Base-by-base conservation (phyloP, 1,140 invertebrate species). In the Oedothorax gibbosus region DNA sequence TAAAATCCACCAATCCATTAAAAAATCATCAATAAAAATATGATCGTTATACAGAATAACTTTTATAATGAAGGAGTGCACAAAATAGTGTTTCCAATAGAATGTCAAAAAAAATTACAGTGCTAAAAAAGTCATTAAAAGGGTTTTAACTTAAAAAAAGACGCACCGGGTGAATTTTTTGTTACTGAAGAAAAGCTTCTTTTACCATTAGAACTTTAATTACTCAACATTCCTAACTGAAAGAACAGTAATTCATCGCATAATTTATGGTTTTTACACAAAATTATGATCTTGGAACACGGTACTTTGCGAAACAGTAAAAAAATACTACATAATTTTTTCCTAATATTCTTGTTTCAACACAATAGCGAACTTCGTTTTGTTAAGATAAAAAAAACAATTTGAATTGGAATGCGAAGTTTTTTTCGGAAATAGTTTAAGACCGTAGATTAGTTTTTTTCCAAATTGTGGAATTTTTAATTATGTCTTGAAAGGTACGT, bases 171-270 rank as follows among this genome's bases (percentile, higher is more conserved):
- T 51, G 68, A 54, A 60, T 12, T 66, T 65, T 81, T 71, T 71
- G 57, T 71, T 71, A 54, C 15, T 77, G 21, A 21, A 56, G 18
- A 54, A 18, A 53, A 66, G 68, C 62, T 69, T 81, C 78, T 49
- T 62, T 71, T 68, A n/a, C 78, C 51, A 81, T 81, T 81, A 71
- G 69, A 81, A 81, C 78, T 81, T 81, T 81, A 69, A 81, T 81
- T 81, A 81, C 68, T 81, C 78, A 81, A 81, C 78, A 81, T 81
- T 81, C 78, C 71, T 71, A 60, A 51, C 66, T 53, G 66, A 60
- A 71, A 81, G 64, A 81, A 81, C 66, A 57, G 65, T 81, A 81
- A 81, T 81, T 71, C 78, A 81, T 81, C 78, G 69, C 56, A 68
- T 71, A 81, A 81, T 81, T 81, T 81, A 71, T 71, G 78, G 78